These are phyloP conservation scores for Cherax destructor DNA, from an alignment of 1,140 invertebrate genomes.

Conservation along the genomic window DNA sequence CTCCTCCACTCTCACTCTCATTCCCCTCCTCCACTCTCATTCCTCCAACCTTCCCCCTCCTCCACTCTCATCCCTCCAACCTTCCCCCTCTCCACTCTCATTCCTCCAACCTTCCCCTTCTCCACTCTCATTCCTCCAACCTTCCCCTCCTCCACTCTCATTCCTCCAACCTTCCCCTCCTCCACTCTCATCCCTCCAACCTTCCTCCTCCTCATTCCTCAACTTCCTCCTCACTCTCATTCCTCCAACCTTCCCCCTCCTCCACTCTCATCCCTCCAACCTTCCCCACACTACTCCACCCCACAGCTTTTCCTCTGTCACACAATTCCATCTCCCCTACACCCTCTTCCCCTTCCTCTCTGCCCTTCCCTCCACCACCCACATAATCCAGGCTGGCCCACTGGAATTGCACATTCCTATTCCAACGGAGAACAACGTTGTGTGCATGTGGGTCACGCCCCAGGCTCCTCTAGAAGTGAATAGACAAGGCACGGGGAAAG, in stretches of 20 bases:
- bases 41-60: neutral
- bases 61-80: too few species aligned
- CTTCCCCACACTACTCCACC: neutral
- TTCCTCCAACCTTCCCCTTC: neutral
- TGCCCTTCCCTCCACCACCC: too few species aligned
- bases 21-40: too few species aligned
- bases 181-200: too few species aligned
- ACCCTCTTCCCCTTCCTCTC: neutral
- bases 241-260: neutral
- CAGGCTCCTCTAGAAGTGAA: too few species aligned
- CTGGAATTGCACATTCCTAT: too few species aligned
- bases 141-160: neutral
- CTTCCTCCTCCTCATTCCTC: neutral
- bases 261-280: neutral
- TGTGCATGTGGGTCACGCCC: too few species aligned
- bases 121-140: too few species aligned
- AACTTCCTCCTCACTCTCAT: neutral
- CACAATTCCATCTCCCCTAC: neutral
- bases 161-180: neutral
- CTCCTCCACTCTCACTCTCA: too few species aligned
- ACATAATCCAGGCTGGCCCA: neutral
- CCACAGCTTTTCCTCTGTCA: constrained; percentile 7
- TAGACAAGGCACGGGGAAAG: too few species aligned
- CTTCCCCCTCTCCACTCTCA: neutral
- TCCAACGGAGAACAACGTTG: too few species aligned